Percentiles rank a stretch among this genome's conserved stretches.
phyloP scores from a whole-genome alignment of 1,140 invertebrate species.

The Sycobia sp. region DNA sequence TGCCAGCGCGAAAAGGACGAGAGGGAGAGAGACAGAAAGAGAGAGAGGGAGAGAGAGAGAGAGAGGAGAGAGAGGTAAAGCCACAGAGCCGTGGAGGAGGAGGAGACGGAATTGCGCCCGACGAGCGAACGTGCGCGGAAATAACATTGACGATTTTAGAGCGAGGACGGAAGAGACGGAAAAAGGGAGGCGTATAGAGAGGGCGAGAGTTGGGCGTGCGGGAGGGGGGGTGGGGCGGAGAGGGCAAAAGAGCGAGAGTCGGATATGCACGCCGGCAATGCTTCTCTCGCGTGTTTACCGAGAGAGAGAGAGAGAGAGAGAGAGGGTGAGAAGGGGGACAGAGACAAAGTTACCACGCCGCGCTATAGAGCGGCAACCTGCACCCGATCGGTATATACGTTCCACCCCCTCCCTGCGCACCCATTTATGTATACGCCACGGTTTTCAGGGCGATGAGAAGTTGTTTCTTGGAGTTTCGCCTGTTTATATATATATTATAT shows the following conservation, averaged over 20 bases:
- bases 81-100: not conserved
- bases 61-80: too few relatives aligned
- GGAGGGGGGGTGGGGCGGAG: too few relatives aligned
- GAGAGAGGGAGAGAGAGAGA: not conserved
- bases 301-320: not conserved
- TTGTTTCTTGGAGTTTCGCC: conserved; percentile 11
- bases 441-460: conserved; percentile 16
- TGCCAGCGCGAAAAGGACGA: not conserved
- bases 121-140: conserved; percentile 34
- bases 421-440: conserved; percentile 1
- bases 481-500: too few relatives aligned
- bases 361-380: too few relatives aligned
- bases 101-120: conserved; percentile 23
- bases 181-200: not conserved
- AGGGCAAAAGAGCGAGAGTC: not conserved
- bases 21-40: not conserved
- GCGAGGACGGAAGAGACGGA: not conserved
- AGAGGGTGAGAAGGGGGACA: not conserved
- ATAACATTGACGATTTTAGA: conserved; percentile 34
- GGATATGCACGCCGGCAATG: conserved; percentile 31
- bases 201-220: too few relatives aligned
- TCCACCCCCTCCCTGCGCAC: too few relatives aligned
- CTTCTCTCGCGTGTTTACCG: conserved; percentile 25
- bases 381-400: too few relatives aligned
- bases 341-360: conserved; percentile 5